Percentiles rank a stretch among this genome's conserved stretches.
Evolutionary conservation across 2,113 vertebrate genomes (phyloP).

Genomic region (Pontoporia blainvillei): DNA sequence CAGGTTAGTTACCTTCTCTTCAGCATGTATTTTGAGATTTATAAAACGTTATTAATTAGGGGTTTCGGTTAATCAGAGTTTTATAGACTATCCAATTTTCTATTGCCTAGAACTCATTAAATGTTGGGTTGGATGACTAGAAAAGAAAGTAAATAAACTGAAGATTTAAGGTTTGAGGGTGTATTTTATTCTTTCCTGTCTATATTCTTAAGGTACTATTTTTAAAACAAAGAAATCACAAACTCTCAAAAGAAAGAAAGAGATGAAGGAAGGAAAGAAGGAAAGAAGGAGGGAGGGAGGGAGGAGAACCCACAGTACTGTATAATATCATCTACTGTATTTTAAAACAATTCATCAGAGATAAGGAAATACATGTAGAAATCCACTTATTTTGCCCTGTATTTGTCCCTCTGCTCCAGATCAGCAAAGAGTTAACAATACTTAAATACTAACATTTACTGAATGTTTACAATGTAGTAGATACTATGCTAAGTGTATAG

Average conservation of each 20-base stretch:
- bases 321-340: neutral
- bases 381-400: neutral
- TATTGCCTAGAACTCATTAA: neutral
- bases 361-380: conserved; percentile 7
- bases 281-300: neutral
- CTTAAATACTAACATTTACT: neutral
- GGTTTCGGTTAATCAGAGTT: neutral
- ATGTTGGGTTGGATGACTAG: neutral
- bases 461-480: neutral
- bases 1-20: neutral
- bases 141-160: conserved; percentile 1
- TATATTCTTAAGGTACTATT: neutral
- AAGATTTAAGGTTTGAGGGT: neutral
- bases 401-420: neutral
- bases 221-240: neutral
- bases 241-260: neutral
- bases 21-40: neutral
- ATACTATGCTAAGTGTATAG: neutral
- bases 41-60: conserved; percentile 23
- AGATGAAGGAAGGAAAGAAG: neutral
- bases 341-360: neutral
- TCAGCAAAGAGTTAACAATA: neutral
- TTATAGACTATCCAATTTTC: neutral
- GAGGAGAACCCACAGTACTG: neutral
- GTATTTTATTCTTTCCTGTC: conserved; percentile 34